Evolutionary conservation across 2,113 vertebrate species (phyloP).

Genomic region (Anguilla japonica): DNA sequence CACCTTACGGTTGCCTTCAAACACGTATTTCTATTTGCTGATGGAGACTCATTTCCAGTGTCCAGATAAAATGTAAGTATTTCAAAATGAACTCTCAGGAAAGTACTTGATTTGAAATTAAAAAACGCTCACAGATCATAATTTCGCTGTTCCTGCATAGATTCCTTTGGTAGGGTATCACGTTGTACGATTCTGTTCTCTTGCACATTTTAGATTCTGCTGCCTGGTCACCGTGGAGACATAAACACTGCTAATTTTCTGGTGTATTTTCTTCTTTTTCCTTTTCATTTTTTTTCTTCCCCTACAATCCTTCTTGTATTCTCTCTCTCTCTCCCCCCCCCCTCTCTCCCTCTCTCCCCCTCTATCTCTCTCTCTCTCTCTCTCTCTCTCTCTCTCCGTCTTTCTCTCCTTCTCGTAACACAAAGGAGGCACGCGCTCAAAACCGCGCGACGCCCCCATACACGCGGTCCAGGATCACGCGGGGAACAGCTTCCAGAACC

Average conservation of each 20-base stretch:
- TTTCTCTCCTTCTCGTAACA: neutral
- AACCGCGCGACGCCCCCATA: neutral
- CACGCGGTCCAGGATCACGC: neutral
- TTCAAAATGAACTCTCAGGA: neutral
- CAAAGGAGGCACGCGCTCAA: conserved; percentile 4
- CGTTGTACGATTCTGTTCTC: neutral
- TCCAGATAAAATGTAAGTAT: neutral
- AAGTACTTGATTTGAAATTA: neutral
- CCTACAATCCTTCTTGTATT: neutral
- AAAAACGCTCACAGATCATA: neutral
- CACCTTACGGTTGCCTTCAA: neutral
- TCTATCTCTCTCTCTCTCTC: too few relatives aligned
- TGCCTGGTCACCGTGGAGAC: neutral
- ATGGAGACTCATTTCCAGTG: neutral
- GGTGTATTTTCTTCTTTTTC: neutral
- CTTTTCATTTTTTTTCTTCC: neutral
- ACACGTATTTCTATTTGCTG: neutral
- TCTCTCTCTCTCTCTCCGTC: neutral
- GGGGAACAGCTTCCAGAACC: neutral
- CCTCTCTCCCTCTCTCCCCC: too few relatives aligned
- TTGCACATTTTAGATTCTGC: neutral
- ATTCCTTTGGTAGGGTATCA: neutral
- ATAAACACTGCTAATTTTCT: neutral
- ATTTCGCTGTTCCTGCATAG: neutral
- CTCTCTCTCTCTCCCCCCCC: too few relatives aligned